Evolutionary conservation across 2,888 invertebrate genomes (phyloP).

Genomic region (Drosophila atroscutellata): DNA sequence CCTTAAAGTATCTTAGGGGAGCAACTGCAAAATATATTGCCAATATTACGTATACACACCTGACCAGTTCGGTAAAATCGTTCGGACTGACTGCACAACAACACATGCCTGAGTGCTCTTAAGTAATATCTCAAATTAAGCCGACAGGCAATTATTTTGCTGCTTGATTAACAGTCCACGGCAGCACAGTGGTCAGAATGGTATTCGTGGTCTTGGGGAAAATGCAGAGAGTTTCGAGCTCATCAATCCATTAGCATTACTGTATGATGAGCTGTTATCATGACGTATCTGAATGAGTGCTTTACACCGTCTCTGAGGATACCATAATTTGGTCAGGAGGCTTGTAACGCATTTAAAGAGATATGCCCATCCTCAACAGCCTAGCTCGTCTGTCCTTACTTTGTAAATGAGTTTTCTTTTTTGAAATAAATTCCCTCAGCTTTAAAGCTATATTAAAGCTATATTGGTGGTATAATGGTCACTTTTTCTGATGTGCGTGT

Average conservation of each 20-base stretch:
- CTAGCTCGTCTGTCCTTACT: not conserved
- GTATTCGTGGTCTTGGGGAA: not conserved
- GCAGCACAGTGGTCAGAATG: not conserved
- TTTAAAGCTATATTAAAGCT: not conserved
- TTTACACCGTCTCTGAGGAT: not conserved
- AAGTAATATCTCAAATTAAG: constrained; percentile 3
- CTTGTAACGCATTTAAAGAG: not conserved
- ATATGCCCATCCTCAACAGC: not conserved
- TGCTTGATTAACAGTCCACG: not conserved
- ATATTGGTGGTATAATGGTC: not conserved
- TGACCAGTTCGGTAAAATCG: not conserved
- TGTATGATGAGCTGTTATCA: not conserved
- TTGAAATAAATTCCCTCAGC: not conserved
- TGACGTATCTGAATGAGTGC: no score
- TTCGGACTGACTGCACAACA: constrained; percentile 15
- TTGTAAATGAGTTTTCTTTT: not conserved
- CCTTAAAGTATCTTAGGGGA: constrained; percentile 23
- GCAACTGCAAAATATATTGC: constrained; percentile 40
- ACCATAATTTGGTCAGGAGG: not conserved
- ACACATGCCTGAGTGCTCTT: not conserved
- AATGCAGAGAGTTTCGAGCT: not conserved
- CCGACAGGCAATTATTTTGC: constrained; percentile 5
- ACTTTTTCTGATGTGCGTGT: not conserved
- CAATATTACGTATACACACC: constrained; percentile 47
- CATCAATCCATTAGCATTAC: not conserved